These are phyloP conservation scores for Agyllia agylla DNA, from an alignment of 2,888 invertebrate genomes.

Conservation along the genomic window DNA sequence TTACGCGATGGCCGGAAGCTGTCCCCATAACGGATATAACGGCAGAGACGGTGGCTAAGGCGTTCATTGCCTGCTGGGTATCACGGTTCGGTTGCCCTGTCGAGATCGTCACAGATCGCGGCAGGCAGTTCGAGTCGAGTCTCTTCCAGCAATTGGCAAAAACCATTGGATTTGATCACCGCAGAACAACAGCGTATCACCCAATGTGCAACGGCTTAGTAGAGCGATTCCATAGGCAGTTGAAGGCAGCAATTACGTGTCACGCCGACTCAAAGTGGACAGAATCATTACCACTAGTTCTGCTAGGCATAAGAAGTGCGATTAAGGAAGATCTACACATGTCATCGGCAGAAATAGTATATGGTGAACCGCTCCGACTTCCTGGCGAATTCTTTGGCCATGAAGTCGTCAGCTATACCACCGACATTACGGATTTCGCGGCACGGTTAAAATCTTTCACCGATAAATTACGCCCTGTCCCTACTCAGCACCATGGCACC, in stretches of 20 bases:
- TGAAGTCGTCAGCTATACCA: background rate
- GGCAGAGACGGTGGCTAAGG: background rate
- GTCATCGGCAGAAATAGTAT: background rate
- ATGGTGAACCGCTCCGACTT: background rate
- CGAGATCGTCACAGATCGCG: background rate
- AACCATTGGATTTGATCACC: background rate
- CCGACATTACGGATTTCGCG: slow-evolving; percentile 31
- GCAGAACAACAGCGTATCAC: background rate
- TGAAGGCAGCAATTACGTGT: background rate
- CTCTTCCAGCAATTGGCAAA: background rate
- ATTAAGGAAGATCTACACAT: background rate
- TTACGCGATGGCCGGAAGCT: background rate
- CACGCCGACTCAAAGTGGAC: background rate
- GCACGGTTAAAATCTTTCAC: slow-evolving; percentile 33
- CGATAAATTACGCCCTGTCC: slow-evolving; percentile 26
- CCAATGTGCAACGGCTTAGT: background rate
- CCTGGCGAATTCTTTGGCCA: background rate
- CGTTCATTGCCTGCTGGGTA: background rate
- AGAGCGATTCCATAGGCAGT: background rate
- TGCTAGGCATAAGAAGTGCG: background rate
- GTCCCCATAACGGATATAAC: background rate
- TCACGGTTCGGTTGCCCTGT: background rate
- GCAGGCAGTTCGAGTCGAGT: background rate
- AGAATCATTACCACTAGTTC: background rate
- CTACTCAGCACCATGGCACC: slow-evolving; percentile 58